Conservation (phyloP, 2,113 vertebrate species). For the Halcyon malimbica region DNA sequence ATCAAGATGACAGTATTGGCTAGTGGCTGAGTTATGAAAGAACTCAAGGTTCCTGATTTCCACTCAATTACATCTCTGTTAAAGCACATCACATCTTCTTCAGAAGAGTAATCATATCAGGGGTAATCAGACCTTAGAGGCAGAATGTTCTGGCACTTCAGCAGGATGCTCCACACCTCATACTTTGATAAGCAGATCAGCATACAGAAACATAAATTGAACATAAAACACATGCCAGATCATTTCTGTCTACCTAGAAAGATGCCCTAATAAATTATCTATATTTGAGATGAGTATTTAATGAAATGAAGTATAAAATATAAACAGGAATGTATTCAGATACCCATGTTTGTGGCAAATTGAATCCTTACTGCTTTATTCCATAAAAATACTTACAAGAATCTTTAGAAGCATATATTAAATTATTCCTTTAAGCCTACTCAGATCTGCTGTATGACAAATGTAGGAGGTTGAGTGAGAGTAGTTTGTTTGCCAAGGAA, state of each 20-base stretch:
- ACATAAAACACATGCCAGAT: not conserved
- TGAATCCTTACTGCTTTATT: not conserved
- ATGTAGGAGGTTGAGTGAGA: slow-evolving; percentile 56
- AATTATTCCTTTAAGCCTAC: slow-evolving; percentile 33
- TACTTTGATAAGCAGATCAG: not conserved
- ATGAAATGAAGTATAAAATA: not conserved
- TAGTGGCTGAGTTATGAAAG: not conserved
- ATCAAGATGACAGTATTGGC: not conserved
- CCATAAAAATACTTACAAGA: not conserved
- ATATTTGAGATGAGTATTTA: not conserved
- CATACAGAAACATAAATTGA: not conserved
- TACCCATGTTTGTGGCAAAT: not conserved
- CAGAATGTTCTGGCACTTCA: not conserved
- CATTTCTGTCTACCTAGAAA: not conserved
- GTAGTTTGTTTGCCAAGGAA: slow-evolving; percentile 13
- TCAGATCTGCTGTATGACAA: slow-evolving; percentile 11
- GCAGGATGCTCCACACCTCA: not conserved
- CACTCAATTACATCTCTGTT: not conserved
- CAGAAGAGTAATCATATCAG: not conserved
- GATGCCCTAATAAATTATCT: not conserved
- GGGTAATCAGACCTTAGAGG: not conserved
- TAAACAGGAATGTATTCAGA: not conserved
- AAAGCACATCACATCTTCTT: not conserved
- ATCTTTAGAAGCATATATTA: slow-evolving; percentile 23
- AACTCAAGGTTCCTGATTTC: not conserved